Conservation (phyloP, 2,888 invertebrate genomes). For the Hypselothyrea guttata region DNA sequence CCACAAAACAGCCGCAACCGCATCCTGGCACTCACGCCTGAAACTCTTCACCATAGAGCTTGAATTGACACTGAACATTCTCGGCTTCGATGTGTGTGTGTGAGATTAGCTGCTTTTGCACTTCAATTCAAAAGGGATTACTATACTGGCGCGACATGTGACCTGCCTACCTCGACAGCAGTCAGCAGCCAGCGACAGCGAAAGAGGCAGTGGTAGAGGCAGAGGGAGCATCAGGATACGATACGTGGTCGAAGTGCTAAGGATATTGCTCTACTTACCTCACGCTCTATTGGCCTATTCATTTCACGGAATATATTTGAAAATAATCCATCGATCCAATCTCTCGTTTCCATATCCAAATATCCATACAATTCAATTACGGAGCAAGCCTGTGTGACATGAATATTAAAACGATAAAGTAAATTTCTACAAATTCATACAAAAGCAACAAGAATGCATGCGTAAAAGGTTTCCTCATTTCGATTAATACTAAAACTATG, state of each 20-base stretch:
- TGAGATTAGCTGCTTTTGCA: constrained; percentile 41
- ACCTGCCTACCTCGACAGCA: constrained; percentile 12
- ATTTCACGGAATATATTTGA: constrained; percentile 96
- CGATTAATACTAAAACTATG: not conserved
- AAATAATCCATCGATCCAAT: constrained; percentile 96
- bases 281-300: constrained; percentile 87
- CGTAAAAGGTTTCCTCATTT: not conserved
- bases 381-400: constrained; percentile 87
- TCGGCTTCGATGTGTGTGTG: constrained; percentile 3
- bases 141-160: constrained; percentile 20
- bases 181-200: constrained; percentile 9
- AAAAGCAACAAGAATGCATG: no score
- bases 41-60: constrained; percentile 13
- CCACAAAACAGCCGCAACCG: constrained; percentile 1
- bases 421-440: not conserved
- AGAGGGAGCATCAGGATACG: not conserved
- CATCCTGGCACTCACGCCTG: constrained; percentile 13
- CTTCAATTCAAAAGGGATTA: constrained; percentile 54
- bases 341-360: constrained; percentile 91
- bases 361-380: constrained; percentile 95
- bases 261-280: constrained; percentile 71
- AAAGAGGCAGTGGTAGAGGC: not conserved
- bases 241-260: constrained; percentile 2
- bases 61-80: constrained; percentile 40
- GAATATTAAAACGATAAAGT: constrained; percentile 1